Conservation (phyloP, 35 echinoderm and acorn worm species). For the Holothuria glaberrima region DNA sequence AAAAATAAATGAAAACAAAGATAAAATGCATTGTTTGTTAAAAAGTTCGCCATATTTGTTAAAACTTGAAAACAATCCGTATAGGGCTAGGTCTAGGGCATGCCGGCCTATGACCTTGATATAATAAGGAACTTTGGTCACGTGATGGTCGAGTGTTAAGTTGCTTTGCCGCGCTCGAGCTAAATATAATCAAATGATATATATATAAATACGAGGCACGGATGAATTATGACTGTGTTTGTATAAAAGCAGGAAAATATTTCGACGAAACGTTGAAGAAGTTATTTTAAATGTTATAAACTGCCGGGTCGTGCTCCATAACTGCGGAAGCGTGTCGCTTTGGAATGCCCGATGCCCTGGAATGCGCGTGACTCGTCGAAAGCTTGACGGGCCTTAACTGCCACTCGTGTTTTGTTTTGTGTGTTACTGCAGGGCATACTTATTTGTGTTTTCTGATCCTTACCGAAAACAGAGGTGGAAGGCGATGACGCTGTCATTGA, state of each 20-base stretch:
- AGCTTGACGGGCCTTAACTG: background rate
- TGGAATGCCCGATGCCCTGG: conserved; percentile 1
- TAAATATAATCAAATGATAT: too few relatives aligned
- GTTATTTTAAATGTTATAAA: conserved; percentile 56
- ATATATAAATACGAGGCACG: conserved; percentile 17
- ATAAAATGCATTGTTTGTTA: too few relatives aligned
- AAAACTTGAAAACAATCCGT: too few relatives aligned
- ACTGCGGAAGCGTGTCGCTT: conserved; percentile 34
- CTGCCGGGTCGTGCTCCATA: conserved; percentile 18
- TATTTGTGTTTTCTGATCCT: background rate
- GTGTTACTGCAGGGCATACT: background rate
- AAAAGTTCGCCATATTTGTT: too few relatives aligned
- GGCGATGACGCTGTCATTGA: background rate
- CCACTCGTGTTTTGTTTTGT: background rate
- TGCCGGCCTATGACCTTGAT: too few relatives aligned
- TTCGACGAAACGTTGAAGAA: conserved; percentile 50
- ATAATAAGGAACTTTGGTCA: too few relatives aligned
- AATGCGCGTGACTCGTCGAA: background rate
- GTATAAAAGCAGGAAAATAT: conserved; percentile 47
- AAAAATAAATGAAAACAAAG: too few relatives aligned
- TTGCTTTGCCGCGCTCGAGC: too few relatives aligned
- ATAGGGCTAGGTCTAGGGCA: too few relatives aligned
- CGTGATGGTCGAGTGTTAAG: too few relatives aligned
- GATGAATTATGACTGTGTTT: conserved; percentile 46
- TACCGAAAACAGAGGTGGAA: background rate